These are phyloP conservation scores for Araneus ventricosus DNA, from an alignment of 1,140 invertebrate species.

Conservation along the genomic window DNA sequence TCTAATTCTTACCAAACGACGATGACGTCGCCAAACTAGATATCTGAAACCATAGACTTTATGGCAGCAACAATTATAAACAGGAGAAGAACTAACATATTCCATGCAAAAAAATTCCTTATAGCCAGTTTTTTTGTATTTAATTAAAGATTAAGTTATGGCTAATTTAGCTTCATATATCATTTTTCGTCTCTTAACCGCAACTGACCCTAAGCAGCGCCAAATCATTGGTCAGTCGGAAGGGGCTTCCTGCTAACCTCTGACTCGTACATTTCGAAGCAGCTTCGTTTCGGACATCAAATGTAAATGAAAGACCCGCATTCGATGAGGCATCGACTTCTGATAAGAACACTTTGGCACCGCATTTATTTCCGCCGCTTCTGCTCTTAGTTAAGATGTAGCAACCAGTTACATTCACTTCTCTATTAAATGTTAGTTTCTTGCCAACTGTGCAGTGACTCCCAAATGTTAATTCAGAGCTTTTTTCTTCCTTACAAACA, in stretches of 20 bases:
- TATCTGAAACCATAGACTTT: background rate
- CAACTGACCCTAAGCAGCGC: background rate
- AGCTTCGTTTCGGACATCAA: background rate
- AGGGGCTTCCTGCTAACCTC: background rate
- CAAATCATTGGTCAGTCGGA: background rate
- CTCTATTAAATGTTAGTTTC: background rate
- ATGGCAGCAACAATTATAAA: background rate
- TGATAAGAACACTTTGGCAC: background rate
- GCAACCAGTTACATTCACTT: background rate
- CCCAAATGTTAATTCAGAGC: background rate
- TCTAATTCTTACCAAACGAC: background rate
- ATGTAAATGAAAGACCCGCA: constrained; percentile 31
- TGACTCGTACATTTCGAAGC: background rate
- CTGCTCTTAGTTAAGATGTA: background rate
- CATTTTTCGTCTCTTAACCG: constrained; percentile 6
- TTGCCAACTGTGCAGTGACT: background rate
- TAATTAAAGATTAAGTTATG: constrained; percentile 67
- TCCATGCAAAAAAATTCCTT: constrained; percentile 6
- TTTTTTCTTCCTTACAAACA: too few relatives aligned
- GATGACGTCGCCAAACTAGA: background rate
- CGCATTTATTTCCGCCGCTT: background rate
- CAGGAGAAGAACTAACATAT: background rate
- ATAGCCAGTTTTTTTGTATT: constrained; percentile 19
- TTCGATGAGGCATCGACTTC: background rate
- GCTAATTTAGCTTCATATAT: constrained; percentile 59